phyloP scores from a whole-genome alignment of 2,888 invertebrate genomes.

The Fragum sueziense region DNA sequence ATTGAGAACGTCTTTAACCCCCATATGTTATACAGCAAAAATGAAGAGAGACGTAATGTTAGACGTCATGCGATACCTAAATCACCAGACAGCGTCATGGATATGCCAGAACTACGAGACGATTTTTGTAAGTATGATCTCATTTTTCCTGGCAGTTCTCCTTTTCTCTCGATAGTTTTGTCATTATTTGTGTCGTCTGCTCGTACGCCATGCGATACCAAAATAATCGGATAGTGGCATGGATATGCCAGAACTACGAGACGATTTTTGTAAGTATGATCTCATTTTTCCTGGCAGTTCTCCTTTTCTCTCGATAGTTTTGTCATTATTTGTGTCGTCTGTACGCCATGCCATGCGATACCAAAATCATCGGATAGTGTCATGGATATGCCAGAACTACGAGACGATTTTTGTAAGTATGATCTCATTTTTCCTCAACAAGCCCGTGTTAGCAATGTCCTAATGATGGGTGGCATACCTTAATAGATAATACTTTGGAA shows the following conservation, averaged over 20 bases:
- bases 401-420: conserved; percentile 71
- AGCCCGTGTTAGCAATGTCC: too few relatives aligned
- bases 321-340: too few relatives aligned
- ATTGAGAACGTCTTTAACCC: neutral
- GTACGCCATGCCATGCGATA: conserved; percentile 49
- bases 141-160: too few relatives aligned
- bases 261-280: conserved; percentile 72
- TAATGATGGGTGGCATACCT: too few relatives aligned
- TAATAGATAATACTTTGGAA: too few relatives aligned
- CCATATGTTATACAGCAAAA: neutral
- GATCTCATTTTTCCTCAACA: too few relatives aligned
- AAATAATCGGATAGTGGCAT: conserved; percentile 65
- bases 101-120: conserved; percentile 67
- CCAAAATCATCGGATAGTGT: conserved; percentile 63
- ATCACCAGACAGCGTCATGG: conserved; percentile 67
- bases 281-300: too few relatives aligned
- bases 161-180: too few relatives aligned
- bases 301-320: too few relatives aligned
- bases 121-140: conserved; percentile 72
- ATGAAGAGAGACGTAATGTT: neutral
- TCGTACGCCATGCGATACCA: conserved; percentile 50
- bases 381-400: conserved; percentile 68
- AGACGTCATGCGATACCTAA: conserved; percentile 48
- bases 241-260: conserved; percentile 67
- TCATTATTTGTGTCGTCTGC: too few relatives aligned